Conservation (phyloP, 2,888 invertebrate species). For the Polydrusus pterygomalis region DNA sequence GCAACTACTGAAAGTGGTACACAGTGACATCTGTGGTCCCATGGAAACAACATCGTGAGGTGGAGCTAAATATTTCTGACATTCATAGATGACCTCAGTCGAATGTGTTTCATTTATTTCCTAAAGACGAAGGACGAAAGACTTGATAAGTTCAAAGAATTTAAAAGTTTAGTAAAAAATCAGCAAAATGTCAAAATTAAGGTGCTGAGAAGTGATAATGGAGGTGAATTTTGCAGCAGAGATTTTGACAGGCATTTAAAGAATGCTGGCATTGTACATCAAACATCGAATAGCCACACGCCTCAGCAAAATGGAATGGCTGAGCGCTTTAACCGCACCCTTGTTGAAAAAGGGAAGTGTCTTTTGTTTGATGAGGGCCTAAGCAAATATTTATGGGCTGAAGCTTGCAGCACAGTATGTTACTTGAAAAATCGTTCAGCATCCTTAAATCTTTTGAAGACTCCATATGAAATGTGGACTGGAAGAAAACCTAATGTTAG, state of each 20-base stretch:
- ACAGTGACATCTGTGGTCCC: constrained; percentile 60
- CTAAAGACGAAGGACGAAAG: constrained; percentile 62
- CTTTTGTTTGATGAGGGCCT: constrained; percentile 58
- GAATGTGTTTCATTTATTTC: constrained; percentile 48
- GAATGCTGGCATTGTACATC: constrained; percentile 19
- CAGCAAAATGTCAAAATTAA: constrained; percentile 61
- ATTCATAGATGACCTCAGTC: constrained; percentile 45
- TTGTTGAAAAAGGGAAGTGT: constrained; percentile 49
- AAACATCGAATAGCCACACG: constrained; percentile 36
- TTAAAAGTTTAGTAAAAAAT: constrained; percentile 61
- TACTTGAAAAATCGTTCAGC: constrained; percentile 58
- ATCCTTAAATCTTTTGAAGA: constrained; percentile 49
- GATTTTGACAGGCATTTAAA: constrained; percentile 48
- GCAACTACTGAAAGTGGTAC: constrained; percentile 58
- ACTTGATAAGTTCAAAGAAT: constrained; percentile 58
- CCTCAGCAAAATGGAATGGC: constrained; percentile 31
- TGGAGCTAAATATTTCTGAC: constrained; percentile 47
- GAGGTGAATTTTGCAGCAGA: constrained; percentile 56
- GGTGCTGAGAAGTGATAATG: constrained; percentile 59
- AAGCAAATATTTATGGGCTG: constrained; percentile 61
- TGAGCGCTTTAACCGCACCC: constrained; percentile 41
- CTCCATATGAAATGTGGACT: constrained; percentile 65
- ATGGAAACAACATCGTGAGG: constrained; percentile 52
- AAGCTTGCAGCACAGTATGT: constrained; percentile 59
- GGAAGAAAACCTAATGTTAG: constrained; percentile 62